A percentile compares a stretch with the other conserved stretches of the same genome.
phyloP scores from a whole-genome alignment of 2,888 invertebrate species.

The Cheilosia urbana region DNA sequence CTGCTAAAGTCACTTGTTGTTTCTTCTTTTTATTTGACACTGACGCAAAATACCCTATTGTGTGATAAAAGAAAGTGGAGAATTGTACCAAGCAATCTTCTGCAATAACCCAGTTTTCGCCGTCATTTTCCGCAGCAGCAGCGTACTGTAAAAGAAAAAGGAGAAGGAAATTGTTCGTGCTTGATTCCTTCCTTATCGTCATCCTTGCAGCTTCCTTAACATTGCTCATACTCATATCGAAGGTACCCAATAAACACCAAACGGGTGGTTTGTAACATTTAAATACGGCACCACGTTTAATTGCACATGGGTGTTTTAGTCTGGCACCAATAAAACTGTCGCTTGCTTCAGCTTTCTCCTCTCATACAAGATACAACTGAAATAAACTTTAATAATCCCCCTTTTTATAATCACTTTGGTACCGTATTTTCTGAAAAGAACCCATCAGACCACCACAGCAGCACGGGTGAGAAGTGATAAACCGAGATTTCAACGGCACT shows the following conservation, averaged over 20 bases:
- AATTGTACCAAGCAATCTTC: too few relatives aligned
- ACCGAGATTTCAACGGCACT: constrained; percentile 16
- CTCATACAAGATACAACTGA: neutral
- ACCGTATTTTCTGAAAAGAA: constrained; percentile 24
- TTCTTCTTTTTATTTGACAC: too few relatives aligned
- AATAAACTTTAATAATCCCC: constrained; percentile 41
- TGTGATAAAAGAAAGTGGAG: too few relatives aligned
- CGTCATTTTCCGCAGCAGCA: too few relatives aligned
- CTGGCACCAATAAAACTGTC: constrained; percentile 13
- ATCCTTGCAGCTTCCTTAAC: neutral
- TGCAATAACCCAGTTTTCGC: too few relatives aligned
- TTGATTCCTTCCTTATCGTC: neutral
- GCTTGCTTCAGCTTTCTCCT: neutral
- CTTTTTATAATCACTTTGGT: constrained; percentile 53
- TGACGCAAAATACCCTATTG: too few relatives aligned
- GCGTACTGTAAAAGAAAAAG: too few relatives aligned
- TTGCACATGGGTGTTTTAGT: constrained; percentile 23
- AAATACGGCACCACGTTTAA: constrained; percentile 17
- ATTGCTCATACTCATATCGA: neutral
- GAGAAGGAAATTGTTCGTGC: too few relatives aligned
- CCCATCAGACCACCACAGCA: neutral
- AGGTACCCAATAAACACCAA: constrained; percentile 12
- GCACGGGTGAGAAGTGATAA: constrained; percentile 31
- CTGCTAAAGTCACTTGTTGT: too few relatives aligned
- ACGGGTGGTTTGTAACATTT: constrained; percentile 11